Evolutionary conservation across 2,113 vertebrate species (phyloP).

Genomic region (Canis aureus): DNA sequence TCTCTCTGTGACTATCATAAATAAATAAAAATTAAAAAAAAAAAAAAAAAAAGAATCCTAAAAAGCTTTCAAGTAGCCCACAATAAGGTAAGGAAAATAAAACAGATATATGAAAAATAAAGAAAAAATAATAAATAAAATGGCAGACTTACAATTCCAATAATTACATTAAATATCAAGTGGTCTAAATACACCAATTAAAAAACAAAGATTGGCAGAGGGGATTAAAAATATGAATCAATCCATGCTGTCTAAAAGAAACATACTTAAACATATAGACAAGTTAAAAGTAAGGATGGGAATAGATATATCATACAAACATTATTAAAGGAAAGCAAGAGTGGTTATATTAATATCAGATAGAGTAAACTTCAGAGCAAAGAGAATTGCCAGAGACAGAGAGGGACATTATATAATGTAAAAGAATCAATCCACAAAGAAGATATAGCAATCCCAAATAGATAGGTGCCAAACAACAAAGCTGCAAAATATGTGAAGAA

Average conservation of each 20-base stretch:
- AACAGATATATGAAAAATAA: neutral
- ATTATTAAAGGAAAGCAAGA: neutral
- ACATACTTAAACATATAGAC: neutral
- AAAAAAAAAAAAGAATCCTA: neutral
- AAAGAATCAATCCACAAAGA: neutral
- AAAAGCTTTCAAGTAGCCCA: neutral
- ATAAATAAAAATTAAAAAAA: no score
- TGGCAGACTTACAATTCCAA: neutral
- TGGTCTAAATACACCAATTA: neutral
- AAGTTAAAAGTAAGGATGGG: neutral
- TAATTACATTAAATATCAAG: neutral
- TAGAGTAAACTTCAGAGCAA: neutral
- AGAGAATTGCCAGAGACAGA: neutral
- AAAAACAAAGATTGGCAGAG: neutral
- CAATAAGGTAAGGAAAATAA: neutral
- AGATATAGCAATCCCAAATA: neutral
- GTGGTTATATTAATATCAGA: neutral
- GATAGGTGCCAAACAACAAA: neutral
- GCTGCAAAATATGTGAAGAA: neutral
- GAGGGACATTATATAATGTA: neutral
- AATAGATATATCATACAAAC: neutral
- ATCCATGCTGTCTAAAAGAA: neutral
- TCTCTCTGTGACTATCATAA: no score
- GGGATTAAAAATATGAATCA: neutral
- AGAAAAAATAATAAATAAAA: neutral